Conservation (phyloP, 1,140 invertebrate species). For the Diorhabda elongata region DNA sequence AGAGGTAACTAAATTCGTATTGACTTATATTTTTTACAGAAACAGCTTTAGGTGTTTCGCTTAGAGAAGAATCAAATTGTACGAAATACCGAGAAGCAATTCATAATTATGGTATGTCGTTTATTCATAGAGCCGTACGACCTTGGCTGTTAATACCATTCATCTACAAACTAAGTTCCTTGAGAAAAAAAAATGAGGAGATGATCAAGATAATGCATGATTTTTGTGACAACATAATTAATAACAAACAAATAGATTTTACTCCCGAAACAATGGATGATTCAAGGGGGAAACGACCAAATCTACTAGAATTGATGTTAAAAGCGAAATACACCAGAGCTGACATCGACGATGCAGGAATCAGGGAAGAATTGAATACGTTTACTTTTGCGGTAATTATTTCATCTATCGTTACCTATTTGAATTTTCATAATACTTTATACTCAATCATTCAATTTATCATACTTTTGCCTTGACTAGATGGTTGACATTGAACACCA, state of each 20-base stretch:
- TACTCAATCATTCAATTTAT: background rate
- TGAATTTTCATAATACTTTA: background rate
- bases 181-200: conserved; percentile 42
- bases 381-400: conserved; percentile 73
- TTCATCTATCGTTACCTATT: background rate
- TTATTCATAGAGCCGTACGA: conserved; percentile 52
- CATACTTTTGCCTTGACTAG: background rate
- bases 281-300: conserved; percentile 53
- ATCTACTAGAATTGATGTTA: conserved; percentile 72
- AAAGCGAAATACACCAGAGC: conserved; percentile 53
- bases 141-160: conserved; percentile 52
- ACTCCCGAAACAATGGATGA: background rate
- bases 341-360: conserved; percentile 60
- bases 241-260: conserved; percentile 16
- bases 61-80: background rate
- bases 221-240: conserved; percentile 61
- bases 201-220: conserved; percentile 57
- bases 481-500: too few species aligned
- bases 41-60: conserved; percentile 21
- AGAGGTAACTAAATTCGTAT: too few species aligned
- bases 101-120: conserved; percentile 47
- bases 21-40: conserved; percentile 13
- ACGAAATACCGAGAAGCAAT: conserved; percentile 58
- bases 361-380: conserved; percentile 81
- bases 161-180: conserved; percentile 22